phyloP scores from a whole-genome alignment of 2,113 vertebrate species.

The Puntigrus tetrazona region DNA sequence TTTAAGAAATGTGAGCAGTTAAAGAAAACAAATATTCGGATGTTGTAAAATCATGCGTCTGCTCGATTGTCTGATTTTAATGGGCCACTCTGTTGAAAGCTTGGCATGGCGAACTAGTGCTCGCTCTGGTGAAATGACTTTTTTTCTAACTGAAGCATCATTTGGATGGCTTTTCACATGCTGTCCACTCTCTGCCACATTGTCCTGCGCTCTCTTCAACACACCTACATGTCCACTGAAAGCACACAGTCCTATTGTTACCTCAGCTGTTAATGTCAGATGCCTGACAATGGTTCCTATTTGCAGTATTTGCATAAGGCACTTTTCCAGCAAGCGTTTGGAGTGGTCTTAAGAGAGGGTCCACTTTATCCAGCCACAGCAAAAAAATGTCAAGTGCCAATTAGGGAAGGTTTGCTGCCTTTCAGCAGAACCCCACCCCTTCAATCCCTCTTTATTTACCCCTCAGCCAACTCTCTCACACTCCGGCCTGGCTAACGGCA shows the following conservation, averaged over 20 bases:
- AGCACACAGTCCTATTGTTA: constrained; percentile 72
- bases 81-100: constrained; percentile 30
- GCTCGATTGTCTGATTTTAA: constrained; percentile 7
- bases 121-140: constrained; percentile 69
- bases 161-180: constrained; percentile 73
- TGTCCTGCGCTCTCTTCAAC: constrained; percentile 68
- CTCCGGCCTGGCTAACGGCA: constrained; percentile 43
- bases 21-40: constrained; percentile 15
- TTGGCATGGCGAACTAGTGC: constrained; percentile 1
- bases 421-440: constrained; percentile 75
- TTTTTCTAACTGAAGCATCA: constrained; percentile 59
- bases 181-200: constrained; percentile 57
- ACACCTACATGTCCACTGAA: constrained; percentile 72
- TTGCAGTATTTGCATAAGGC: constrained; percentile 80
- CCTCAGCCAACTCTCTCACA: constrained; percentile 73
- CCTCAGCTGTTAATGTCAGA: constrained; percentile 75
- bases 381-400: constrained; percentile 83
- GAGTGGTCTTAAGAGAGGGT: constrained; percentile 77
- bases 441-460: constrained; percentile 64
- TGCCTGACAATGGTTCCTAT: constrained; percentile 74
- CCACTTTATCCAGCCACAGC: constrained; percentile 75
- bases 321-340: constrained; percentile 78
- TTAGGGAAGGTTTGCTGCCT: constrained; percentile 80
- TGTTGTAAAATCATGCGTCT: not conserved
- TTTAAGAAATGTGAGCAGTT: not conserved